phyloP scores from a whole-genome alignment of 2,113 vertebrate genomes.

The Smithornis capensis region DNA sequence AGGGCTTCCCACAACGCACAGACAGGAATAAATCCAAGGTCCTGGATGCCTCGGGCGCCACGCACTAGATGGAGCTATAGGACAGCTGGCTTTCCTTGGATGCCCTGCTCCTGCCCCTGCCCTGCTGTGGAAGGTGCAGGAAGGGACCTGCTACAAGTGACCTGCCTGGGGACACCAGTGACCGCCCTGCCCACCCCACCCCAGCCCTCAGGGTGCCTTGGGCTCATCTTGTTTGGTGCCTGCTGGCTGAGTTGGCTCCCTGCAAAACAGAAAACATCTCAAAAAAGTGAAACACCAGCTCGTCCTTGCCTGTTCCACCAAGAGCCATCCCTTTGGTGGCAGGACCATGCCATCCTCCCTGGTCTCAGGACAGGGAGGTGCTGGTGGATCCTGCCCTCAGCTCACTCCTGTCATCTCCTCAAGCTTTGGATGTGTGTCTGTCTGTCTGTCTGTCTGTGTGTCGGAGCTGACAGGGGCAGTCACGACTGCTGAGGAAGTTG shows the following conservation, averaged over 20 bases:
- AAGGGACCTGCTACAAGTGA: fast-evolving
- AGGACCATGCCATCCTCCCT: background rate
- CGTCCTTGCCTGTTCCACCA: background rate
- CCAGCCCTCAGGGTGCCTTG: background rate
- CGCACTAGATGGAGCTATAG: background rate
- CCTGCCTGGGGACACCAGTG: fast-evolving
- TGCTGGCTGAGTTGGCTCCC: background rate
- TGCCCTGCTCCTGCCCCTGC: fast-evolving
- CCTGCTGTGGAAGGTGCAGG: fast-evolving
- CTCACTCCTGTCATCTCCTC: background rate
- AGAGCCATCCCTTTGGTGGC: background rate
- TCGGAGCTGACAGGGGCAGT: too few relatives aligned
- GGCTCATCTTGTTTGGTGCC: background rate
- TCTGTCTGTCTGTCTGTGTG: too few relatives aligned
- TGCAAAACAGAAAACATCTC: background rate
- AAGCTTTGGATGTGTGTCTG: background rate
- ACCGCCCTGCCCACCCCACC: too few relatives aligned
- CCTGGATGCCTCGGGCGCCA: background rate
- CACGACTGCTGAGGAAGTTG: background rate
- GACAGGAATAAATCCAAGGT: fast-evolving
- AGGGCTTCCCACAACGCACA: fast-evolving
- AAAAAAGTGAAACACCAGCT: background rate
- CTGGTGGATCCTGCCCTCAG: background rate
- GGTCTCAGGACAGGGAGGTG: background rate
- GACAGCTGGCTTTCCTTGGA: background rate